These are phyloP conservation scores for Xylocopa sonorina DNA, from an alignment of 1,140 invertebrate species.

Conservation along the genomic window DNA sequence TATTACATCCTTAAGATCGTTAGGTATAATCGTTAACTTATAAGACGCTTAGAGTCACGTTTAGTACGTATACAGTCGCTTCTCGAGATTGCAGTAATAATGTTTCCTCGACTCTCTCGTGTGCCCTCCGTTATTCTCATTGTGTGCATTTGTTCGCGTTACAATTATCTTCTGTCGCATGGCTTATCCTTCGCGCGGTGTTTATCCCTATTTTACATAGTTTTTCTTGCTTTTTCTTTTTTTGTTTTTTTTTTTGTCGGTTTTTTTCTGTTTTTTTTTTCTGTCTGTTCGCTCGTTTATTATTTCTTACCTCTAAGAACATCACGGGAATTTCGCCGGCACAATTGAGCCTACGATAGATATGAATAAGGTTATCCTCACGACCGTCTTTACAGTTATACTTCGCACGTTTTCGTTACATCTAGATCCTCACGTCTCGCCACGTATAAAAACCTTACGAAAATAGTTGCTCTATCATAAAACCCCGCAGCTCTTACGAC, in stretches of 20 bases:
- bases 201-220: no score
- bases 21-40: slow-evolving; percentile 38
- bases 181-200: no score
- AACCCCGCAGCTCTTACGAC: slow-evolving; percentile 52
- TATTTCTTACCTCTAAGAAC: slow-evolving; percentile 1
- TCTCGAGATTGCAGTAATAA: slow-evolving; percentile 15
- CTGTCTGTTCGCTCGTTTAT: background rate
- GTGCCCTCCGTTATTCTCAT: background rate
- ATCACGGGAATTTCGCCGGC: slow-evolving; percentile 3
- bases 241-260: background rate
- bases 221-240: no score
- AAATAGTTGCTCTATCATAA: slow-evolving; percentile 74
- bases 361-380: slow-evolving; percentile 55
- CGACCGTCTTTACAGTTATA: slow-evolving; percentile 40
- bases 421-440: slow-evolving; percentile 42
- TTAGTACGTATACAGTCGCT: slow-evolving; percentile 40
- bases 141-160: background rate
- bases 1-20: slow-evolving; percentile 22
- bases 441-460: slow-evolving; percentile 74
- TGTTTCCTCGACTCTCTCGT: slow-evolving; percentile 10
- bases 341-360: slow-evolving; percentile 38
- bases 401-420: slow-evolving; percentile 51
- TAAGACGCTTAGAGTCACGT: slow-evolving; percentile 28
- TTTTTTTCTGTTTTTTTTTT: background rate
- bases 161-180: background rate